phyloP scores from a whole-genome alignment of 1,140 invertebrate species.

The Mesaphorura yosii region DNA sequence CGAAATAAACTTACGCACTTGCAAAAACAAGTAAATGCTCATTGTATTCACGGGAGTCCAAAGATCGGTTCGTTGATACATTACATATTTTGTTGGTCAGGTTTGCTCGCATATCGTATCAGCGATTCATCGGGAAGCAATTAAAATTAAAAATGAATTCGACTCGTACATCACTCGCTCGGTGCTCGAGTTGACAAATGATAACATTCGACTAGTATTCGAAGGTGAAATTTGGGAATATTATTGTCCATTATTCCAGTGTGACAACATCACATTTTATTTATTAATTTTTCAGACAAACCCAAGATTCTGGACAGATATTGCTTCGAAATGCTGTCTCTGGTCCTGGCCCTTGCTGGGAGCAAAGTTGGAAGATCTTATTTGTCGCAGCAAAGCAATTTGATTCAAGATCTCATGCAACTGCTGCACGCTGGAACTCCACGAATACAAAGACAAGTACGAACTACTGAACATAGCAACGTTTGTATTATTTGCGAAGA shows the following conservation, averaged over 20 bases:
- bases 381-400: slow-evolving; percentile 71
- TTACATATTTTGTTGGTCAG: slow-evolving; percentile 36
- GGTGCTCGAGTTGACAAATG: slow-evolving; percentile 24
- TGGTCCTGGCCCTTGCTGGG: slow-evolving; percentile 85
- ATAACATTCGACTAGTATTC: slow-evolving; percentile 19
- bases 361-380: slow-evolving; percentile 79
- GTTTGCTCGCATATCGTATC: slow-evolving; percentile 86
- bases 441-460: slow-evolving; percentile 78
- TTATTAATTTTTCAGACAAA: slow-evolving; percentile 29
- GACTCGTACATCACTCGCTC: slow-evolving; percentile 42
- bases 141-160: slow-evolving; percentile 77
- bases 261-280: not conserved
- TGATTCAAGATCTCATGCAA: slow-evolving; percentile 72
- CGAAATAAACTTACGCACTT: slow-evolving; percentile 84
- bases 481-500: not conserved
- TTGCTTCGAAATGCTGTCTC: slow-evolving; percentile 94
- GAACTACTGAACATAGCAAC: not conserved
- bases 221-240: slow-evolving; percentile 8
- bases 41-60: not conserved
- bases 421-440: slow-evolving; percentile 87
- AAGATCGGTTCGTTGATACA: not conserved
- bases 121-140: slow-evolving; percentile 78
- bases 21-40: slow-evolving; percentile 68
- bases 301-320: slow-evolving; percentile 64
- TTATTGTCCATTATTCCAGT: not conserved